Percentiles rank a stretch among this genome's conserved stretches.
Evolutionary conservation across 2,113 vertebrate species (phyloP).

Genomic region (Siniperca knerii): DNA sequence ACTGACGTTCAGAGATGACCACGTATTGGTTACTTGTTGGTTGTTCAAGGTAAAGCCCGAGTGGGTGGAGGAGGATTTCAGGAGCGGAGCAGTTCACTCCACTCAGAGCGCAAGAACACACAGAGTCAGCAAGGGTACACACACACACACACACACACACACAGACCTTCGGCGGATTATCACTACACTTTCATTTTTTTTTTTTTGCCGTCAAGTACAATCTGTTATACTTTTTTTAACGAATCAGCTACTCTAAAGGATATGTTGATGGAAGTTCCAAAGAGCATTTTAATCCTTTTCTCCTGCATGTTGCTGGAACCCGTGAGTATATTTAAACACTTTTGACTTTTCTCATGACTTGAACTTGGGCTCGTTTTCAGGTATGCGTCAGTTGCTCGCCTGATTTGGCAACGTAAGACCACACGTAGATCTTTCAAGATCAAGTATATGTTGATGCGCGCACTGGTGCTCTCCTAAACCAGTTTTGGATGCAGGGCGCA

Average conservation of each 20-base stretch:
- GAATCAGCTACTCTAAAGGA: neutral
- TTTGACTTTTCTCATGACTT: slow-evolving; percentile 30
- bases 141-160: neutral
- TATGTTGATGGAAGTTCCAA: slow-evolving; percentile 46
- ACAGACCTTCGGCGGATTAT: slow-evolving; percentile 29
- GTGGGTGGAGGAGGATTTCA: slow-evolving; percentile 22
- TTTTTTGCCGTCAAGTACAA: neutral
- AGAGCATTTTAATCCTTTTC: slow-evolving; percentile 41
- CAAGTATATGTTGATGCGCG: neutral
- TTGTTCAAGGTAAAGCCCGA: slow-evolving; percentile 53
- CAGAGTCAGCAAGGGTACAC: slow-evolving; percentile 2
- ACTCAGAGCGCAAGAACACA: slow-evolving; percentile 48
- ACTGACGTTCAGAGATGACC: slow-evolving; percentile 34
- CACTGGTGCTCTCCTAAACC: neutral
- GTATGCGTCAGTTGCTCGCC: neutral
- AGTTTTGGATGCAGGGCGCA: slow-evolving; percentile 33
- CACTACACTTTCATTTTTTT: neutral
- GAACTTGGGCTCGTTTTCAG: neutral
- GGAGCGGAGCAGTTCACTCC: slow-evolving; percentile 21
- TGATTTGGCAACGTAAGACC: neutral
- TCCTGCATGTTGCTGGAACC: slow-evolving; percentile 58
- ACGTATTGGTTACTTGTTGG: slow-evolving; percentile 49
- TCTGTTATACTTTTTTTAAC: neutral
- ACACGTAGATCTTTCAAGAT: neutral
- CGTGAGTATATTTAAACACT: slow-evolving; percentile 62